Evolutionary conservation across 1,140 invertebrate genomes (phyloP), one percentile per base, ranked within the genome.

Genomic region (Leptinotarsa lineolata): DNA sequence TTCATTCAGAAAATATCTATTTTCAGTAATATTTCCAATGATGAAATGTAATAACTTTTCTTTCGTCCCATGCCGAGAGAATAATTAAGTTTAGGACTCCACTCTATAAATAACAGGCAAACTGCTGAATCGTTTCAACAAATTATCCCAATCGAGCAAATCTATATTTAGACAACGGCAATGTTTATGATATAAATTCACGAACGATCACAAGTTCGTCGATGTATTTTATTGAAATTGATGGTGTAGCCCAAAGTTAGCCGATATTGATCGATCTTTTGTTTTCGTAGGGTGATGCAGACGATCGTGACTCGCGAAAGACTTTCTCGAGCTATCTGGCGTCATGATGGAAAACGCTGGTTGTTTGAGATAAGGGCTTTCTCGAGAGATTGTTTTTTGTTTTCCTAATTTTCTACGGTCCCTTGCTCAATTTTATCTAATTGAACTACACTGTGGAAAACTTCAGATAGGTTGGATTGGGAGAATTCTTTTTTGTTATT

Each of bases 201-300:
- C 48, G 6, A 54, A 13, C 2, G 15, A 16, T 54, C 45, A 5
- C 45, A 46, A 46, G 13, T 13, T 46, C 48, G n/a, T 54, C 48
- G 15, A 54, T 54, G n/a, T 54, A n/a, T 54, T 54, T 54, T 54
- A 54, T 54, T 54, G n/a, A 54, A 54, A 54, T 54, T 54, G 48
- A 54, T 54, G 48, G 16, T 54, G 48, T 54, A 54, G 15, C 15
- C 48, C 4, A 54, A 54, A 54, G 48, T 54, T 54, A 18, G 15
- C 48, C 48, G 48, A 54, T 54, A 54, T 54, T 54, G 48, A 54
- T 54, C 48, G 48, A 54, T 54, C 48, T 5, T 54, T 54, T n/a
- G 48, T 54, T 54, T 54, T 54, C 48, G 48, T 18, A 54, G 48
- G 48, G 48, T 18, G 30, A 39, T 39, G 48, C 48, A 54, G 48